Evolutionary conservation across 1,140 invertebrate species (phyloP), one percentile per base, ranked within the genome.

Genomic region (Drepana arcuata): DNA sequence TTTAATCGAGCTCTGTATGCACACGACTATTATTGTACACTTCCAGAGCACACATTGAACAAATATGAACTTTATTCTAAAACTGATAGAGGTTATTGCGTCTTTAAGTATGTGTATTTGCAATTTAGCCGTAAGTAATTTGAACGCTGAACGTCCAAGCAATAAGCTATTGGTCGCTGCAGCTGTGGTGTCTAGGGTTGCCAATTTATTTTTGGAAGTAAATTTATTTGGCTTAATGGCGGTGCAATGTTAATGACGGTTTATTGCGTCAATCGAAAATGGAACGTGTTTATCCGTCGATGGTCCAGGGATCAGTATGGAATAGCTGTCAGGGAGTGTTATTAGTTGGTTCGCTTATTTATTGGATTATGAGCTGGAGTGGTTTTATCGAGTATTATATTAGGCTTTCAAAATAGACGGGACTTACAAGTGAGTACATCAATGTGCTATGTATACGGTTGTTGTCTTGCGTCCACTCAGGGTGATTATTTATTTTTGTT

Each of bases 151-250:
- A 74, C 61, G 59, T 63, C 61, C 61, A 56, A 65, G 66, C 65
- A 73, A 72, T 79, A 75, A 75, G 71, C 57, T 75, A 73, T 68
- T 63, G 61, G 59, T 43, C 50, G 49, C 36, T 66, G 65, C 74
- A 79, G 74, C 74, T 79, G 74, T 57, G 63, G 55, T 53, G 57
- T 55, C 68, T 53, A 77, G 71, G 74, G 71, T 59, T 79, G 74
- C 63, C 69, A 69, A 64, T 43, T 62, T 79, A 79, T 79, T 67
- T 79, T 71, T 75, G 68, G 70, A 59, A 50, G 52, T 55, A 61
- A 61, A 74, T 71, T 59, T 61, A 63, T 61, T 49, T 38, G 58
- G 62, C 68, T 74, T 66, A 74, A 61, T 58, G 36, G 18, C 43
- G 52, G 41, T 36, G 48, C 40, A 30, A 41, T 55, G 46, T 47